Conservation (phyloP, 1,140 invertebrate species). For the Ceratitis capitata region DNA sequence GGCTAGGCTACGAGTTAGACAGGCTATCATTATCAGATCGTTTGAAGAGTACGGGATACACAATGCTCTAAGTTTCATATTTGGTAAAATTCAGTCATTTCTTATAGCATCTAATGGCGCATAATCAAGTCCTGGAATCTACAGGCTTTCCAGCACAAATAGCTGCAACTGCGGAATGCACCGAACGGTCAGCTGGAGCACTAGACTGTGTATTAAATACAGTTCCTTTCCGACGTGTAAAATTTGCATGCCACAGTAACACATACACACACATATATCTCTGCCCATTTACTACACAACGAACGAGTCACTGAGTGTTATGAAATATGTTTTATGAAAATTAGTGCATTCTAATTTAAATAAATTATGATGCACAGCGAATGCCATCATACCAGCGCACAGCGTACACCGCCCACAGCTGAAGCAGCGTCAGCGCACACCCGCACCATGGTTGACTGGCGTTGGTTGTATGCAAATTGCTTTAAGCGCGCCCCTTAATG, state of each 20-base stretch:
- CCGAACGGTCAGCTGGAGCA: background rate
- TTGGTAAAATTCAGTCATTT: too few species aligned
- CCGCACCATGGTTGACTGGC: background rate
- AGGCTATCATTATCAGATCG: too few species aligned
- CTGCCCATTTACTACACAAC: background rate
- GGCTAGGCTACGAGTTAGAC: too few species aligned
- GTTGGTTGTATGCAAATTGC: constrained; percentile 19
- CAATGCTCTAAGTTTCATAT: too few species aligned
- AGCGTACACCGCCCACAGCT: background rate
- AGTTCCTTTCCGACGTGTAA: background rate
- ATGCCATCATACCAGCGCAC: background rate
- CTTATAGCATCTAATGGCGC: too few species aligned
- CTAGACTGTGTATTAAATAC: background rate
- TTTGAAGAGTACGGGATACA: too few species aligned
- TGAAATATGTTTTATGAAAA: constrained; percentile 16
- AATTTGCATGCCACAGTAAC: background rate
- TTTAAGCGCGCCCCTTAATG: constrained; percentile 29
- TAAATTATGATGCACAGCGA: constrained; percentile 25
- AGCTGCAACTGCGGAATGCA: background rate
- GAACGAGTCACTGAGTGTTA: background rate
- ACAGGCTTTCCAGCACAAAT: background rate
- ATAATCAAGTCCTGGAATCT: too few species aligned
- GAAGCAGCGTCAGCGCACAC: background rate
- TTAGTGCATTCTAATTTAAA: constrained; percentile 36
- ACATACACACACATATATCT: background rate